Conservation (phyloP, 2,113 vertebrate genomes). For the Erythrocercus mccallii region DNA sequence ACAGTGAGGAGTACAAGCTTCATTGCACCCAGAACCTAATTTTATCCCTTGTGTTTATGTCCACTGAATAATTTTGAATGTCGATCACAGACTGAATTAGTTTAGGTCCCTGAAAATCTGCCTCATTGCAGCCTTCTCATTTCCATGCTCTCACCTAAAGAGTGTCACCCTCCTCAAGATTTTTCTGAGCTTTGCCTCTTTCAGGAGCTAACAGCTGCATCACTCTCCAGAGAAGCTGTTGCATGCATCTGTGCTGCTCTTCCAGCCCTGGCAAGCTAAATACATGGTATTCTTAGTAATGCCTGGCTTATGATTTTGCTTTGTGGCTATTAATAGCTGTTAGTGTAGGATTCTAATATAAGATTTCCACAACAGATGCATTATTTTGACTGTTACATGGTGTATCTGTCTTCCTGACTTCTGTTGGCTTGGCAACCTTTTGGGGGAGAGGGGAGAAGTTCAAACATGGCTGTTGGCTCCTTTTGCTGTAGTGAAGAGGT, state of each 20-base stretch:
- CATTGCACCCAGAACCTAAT: not conserved
- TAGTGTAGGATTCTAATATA: not conserved
- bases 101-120: not conserved
- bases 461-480: not conserved
- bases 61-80: not conserved
- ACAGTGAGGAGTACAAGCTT: not conserved
- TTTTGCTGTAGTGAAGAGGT: not conserved
- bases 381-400: not conserved
- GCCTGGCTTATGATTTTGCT: not conserved
- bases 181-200: not conserved
- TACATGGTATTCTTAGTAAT: not conserved
- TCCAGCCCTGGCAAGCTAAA: not conserved
- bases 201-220: not conserved
- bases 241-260: not conserved
- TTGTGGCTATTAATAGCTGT: not conserved
- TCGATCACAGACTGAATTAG: not conserved
- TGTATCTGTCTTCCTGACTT: not conserved
- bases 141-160: not conserved
- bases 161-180: not conserved
- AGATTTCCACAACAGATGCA: not conserved
- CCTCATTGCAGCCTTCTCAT: not conserved
- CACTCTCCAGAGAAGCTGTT: not conserved
- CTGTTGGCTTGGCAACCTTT: not conserved
- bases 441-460: not conserved
- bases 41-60: not conserved